These are phyloP conservation scores for Hydrotaea cyrtoneurina DNA, from an alignment of 2,888 invertebrate species.

Conservation along the genomic window DNA sequence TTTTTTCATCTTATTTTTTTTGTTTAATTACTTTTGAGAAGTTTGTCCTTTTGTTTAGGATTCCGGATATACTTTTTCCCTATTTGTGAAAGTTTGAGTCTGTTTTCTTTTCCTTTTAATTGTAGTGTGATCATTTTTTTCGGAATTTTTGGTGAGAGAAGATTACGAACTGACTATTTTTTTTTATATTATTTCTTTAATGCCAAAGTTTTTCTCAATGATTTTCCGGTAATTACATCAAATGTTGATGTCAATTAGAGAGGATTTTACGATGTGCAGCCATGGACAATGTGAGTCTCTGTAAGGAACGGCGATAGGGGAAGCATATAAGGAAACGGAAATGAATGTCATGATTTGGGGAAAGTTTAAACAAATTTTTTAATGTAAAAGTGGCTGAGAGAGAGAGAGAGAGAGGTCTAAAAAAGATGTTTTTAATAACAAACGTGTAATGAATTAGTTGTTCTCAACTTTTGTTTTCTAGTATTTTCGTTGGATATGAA, in stretches of 20 bases:
- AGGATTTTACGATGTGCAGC: background rate
- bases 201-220: slow-evolving; percentile 6
- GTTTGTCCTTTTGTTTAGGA: slow-evolving; percentile 56
- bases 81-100: slow-evolving; percentile 43
- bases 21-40: slow-evolving; percentile 69
- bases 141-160: background rate
- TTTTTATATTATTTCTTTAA: background rate
- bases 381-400: too few relatives aligned
- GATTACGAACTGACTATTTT: background rate
- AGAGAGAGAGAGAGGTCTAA: too few relatives aligned
- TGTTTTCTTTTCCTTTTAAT: background rate
- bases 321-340: background rate
- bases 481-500: too few relatives aligned
- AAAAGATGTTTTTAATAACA: too few relatives aligned
- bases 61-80: slow-evolving; percentile 32
- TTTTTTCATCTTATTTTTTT: slow-evolving; percentile 42
- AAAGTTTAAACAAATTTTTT: background rate
- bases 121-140: background rate
- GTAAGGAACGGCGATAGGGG: background rate
- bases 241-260: slow-evolving; percentile 50
- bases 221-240: slow-evolving; percentile 55
- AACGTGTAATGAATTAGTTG: too few relatives aligned
- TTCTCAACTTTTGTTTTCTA: too few relatives aligned
- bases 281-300: background rate
- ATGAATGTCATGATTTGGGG: background rate